Percentiles rank a stretch among this genome's conserved stretches.
phyloP scores from a whole-genome alignment of 2,888 invertebrate species.

The Tetragonisca angustula region DNA sequence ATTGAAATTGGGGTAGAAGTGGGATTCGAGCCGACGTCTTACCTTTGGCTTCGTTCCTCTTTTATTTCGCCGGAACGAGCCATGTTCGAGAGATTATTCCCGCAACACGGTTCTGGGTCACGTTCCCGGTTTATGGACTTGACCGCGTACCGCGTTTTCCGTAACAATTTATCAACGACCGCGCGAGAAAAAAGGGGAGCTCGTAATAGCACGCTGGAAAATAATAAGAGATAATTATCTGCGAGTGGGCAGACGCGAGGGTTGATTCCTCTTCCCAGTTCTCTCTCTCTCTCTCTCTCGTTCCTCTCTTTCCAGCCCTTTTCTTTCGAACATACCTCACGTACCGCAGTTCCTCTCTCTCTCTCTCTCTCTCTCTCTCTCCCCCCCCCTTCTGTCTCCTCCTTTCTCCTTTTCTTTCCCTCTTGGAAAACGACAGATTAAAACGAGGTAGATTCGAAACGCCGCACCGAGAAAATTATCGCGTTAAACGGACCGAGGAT shows the following conservation, averaged over 20 bases:
- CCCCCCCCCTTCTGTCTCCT: background rate
- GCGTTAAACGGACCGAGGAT: slow-evolving; percentile 31
- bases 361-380: background rate
- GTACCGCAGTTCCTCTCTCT: background rate
- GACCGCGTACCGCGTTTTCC: slow-evolving; percentile 36
- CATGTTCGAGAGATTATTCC: slow-evolving; percentile 54
- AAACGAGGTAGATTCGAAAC: slow-evolving; percentile 22
- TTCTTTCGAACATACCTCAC: background rate
- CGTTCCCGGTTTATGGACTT: slow-evolving; percentile 58
- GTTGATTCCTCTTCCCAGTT: background rate
- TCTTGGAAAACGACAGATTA: slow-evolving; percentile 5
- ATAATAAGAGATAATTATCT: slow-evolving; percentile 45
- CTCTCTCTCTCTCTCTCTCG: too few species aligned
- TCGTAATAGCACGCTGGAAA: background rate
- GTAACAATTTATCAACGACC: slow-evolving; percentile 48
- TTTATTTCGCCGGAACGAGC: slow-evolving; percentile 34
- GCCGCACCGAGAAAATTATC: slow-evolving; percentile 14
- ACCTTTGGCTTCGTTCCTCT: background rate
- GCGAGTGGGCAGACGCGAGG: background rate
- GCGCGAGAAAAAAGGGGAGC: slow-evolving; percentile 9
- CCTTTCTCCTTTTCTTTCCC: background rate
- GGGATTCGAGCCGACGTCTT: slow-evolving; percentile 26
- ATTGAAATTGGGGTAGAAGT: slow-evolving; percentile 56
- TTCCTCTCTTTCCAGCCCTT: background rate
- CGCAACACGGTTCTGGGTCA: slow-evolving; percentile 46